phyloP scores from a whole-genome alignment of 2,888 invertebrate genomes.

The Acheta domesticus region DNA sequence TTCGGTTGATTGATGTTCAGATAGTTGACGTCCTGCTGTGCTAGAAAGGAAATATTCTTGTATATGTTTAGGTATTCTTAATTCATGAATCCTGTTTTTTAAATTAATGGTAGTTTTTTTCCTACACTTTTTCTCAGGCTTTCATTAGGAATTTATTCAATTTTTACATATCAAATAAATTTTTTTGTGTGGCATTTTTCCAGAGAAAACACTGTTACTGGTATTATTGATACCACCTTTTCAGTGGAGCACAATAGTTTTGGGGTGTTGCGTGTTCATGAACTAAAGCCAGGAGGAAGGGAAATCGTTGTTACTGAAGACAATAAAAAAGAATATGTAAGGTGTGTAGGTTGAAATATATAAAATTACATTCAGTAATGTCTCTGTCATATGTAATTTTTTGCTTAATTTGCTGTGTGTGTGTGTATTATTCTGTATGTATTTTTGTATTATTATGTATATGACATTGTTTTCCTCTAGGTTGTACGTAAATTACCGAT shows the following conservation, averaged over 20 bases:
- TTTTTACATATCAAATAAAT: background rate
- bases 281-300: conserved; percentile 85
- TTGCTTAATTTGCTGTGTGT: background rate
- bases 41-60: too few species aligned
- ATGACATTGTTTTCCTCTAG: conserved; percentile 50
- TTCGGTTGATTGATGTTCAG: too few species aligned
- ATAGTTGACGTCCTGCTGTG: too few species aligned
- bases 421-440: too few species aligned
- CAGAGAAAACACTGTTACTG: conserved; percentile 79
- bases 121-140: background rate
- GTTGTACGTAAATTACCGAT: conserved; percentile 92
- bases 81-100: background rate
- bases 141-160: background rate
- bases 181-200: background rate
- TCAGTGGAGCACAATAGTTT: conserved; percentile 94
- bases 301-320: conserved; percentile 83
- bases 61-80: background rate
- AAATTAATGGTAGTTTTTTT: background rate
- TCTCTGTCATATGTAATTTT: background rate
- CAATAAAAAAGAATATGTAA: conserved; percentile 63
- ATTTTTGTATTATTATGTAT: background rate
- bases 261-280: conserved; percentile 87
- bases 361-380: background rate
- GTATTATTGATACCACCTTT: conserved; percentile 89
- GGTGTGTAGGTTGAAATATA: conserved; percentile 43